Percentiles rank a stretch among this genome's conserved stretches.
Conservation (phyloP, 2,797 vertebrate species). For the Sciurus carolinensis region DNA sequence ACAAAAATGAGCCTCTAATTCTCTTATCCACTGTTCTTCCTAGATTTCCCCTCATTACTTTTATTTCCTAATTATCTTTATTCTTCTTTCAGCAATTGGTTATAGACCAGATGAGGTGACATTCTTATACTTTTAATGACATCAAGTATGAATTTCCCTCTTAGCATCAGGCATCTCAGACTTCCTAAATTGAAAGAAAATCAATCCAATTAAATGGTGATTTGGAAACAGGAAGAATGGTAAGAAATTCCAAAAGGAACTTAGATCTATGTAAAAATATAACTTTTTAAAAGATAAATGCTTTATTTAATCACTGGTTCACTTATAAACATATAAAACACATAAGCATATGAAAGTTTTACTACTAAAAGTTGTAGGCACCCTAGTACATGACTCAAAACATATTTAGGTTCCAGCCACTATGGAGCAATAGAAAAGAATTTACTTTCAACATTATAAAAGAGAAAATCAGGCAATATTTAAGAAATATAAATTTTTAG, state of each 20-base stretch:
- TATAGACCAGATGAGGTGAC: background rate
- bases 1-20: background rate
- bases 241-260: background rate
- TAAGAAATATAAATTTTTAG: constrained; percentile 33
- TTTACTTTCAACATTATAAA: background rate
- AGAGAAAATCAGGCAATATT: background rate
- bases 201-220: background rate
- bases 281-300: background rate
- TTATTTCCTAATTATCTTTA: background rate
- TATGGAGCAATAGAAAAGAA: background rate
- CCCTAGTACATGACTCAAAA: background rate
- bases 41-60: background rate
- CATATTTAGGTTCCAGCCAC: background rate
- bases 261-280: background rate
- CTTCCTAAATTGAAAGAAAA: constrained; percentile 53
- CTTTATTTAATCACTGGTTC: background rate
- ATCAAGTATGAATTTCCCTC: background rate
- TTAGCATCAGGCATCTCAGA: background rate
- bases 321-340: background rate
- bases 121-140: background rate
- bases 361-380: background rate
- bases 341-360: constrained; percentile 34
- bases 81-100: background rate
- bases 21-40: background rate
- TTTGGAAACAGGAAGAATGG: constrained; percentile 48